Evolutionary conservation across 2,888 invertebrate genomes (phyloP).

Genomic region (Schrankia costaestrigalis): DNA sequence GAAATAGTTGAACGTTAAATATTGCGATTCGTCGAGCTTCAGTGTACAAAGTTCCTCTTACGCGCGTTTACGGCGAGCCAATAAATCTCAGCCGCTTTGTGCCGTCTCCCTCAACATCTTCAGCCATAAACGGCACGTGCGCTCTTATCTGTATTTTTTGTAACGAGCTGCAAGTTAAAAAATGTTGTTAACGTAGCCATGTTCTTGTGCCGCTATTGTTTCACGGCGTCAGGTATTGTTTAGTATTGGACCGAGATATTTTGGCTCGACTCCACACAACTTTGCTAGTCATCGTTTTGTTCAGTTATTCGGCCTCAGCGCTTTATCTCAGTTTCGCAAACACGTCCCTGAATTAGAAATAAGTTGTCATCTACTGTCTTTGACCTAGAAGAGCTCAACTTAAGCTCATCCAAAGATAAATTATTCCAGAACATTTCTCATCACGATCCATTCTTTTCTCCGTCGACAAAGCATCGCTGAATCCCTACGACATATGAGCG

Average conservation of each 20-base stretch:
- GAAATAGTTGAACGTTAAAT: constrained; percentile 70
- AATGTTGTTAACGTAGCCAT: constrained; percentile 53
- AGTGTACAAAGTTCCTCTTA: constrained; percentile 63
- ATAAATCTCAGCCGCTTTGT: constrained; percentile 69
- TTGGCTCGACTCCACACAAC: constrained; percentile 35
- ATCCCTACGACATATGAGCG: constrained; percentile 36
- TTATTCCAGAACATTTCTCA: constrained; percentile 74
- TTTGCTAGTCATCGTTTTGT: constrained; percentile 58
- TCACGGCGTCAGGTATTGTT: constrained; percentile 43
- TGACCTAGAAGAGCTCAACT: constrained; percentile 59
- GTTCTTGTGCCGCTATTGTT: constrained; percentile 46
- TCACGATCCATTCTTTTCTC: constrained; percentile 67
- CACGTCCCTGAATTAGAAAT: constrained; percentile 65
- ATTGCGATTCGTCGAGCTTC: constrained; percentile 56
- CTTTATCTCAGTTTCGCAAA: constrained; percentile 60
- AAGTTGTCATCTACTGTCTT: constrained; percentile 58
- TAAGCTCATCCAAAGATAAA: constrained; percentile 71
- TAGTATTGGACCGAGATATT: constrained; percentile 37
- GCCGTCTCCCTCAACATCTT: constrained; percentile 61
- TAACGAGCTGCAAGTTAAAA: constrained; percentile 62
- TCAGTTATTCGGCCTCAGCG: constrained; percentile 59
- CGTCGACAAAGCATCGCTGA: constrained; percentile 44
- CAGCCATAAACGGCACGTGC: constrained; percentile 68
- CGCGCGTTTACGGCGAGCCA: constrained; percentile 57
- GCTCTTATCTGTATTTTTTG: constrained; percentile 61